These are phyloP conservation scores for Microtus oregoni DNA, from an alignment of 2,113 vertebrate species.

Conservation along the genomic window DNA sequence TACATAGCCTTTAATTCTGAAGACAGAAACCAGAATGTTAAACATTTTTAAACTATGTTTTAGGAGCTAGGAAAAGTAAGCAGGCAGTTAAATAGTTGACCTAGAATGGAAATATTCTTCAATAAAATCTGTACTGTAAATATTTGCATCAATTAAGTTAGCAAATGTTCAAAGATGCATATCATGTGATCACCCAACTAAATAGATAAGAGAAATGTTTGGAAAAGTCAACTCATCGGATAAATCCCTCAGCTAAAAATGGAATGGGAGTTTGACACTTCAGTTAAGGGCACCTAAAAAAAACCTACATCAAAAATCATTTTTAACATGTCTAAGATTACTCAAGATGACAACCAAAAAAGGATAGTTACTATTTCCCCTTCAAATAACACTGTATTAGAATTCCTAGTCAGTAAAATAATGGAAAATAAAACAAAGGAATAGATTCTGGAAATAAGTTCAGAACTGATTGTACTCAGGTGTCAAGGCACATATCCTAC, in stretches of 20 bases:
- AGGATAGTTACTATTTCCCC: neutral
- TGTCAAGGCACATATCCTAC: neutral
- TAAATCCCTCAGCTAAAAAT: neutral
- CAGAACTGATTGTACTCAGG: neutral
- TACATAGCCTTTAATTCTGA: neutral
- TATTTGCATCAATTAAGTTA: neutral
- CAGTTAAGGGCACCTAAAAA: neutral
- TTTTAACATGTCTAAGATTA: neutral
- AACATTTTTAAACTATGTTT: constrained; percentile 18
- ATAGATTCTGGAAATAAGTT: neutral
- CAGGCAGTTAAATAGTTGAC: neutral
- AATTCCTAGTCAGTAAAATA: neutral
- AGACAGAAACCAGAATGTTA: neutral
- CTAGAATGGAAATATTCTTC: neutral
- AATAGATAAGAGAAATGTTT: neutral
- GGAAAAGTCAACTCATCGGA: neutral
- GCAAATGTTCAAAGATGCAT: neutral
- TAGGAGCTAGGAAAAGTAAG: neutral
- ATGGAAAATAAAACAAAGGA: neutral
- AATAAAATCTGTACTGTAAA: neutral
- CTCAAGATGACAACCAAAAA: neutral
- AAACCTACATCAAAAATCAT: neutral
- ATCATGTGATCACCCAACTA: neutral
- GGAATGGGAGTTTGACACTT: neutral
- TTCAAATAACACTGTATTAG: neutral